Evolutionary conservation across 92 coral and sea anemone genomes (phyloP).

Genomic region (Plumapathes pennacea): DNA sequence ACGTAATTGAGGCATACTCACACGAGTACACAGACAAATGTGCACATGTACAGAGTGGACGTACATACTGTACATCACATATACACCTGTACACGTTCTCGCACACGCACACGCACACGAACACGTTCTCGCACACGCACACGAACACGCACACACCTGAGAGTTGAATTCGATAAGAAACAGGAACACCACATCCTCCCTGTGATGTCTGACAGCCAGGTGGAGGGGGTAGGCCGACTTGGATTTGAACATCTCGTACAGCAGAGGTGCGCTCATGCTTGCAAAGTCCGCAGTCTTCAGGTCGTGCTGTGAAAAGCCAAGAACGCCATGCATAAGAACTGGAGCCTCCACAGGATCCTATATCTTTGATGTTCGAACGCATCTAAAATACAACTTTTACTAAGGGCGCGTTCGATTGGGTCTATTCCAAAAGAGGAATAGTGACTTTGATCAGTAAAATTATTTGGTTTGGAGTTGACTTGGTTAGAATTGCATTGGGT

Average conservation of each 20-base stretch:
- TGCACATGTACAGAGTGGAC: background rate
- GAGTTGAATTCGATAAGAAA: slow-evolving; percentile 92
- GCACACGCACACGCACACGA: background rate
- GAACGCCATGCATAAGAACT: background rate
- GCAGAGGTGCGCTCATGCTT: slow-evolving; percentile 87
- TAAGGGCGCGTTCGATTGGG: too few species aligned
- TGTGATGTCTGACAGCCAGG: slow-evolving; percentile 91
- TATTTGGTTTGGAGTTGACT: too few species aligned
- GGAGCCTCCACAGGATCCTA: too few species aligned
- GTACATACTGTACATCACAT: background rate
- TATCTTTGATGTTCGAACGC: too few species aligned
- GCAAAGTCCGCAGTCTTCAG: slow-evolving; percentile 92
- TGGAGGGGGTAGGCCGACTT: slow-evolving; percentile 93
- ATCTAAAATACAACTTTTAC: too few species aligned
- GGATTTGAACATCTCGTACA: slow-evolving; percentile 95
- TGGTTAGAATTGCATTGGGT: too few species aligned
- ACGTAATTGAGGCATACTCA: too few species aligned
- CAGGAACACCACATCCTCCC: slow-evolving; percentile 93
- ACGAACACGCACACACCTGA: slow-evolving; percentile 50
- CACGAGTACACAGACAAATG: too few species aligned
- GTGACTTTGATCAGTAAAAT: too few species aligned
- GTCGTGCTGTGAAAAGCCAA: slow-evolving; percentile 69
- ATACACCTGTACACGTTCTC: background rate
- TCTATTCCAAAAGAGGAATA: too few species aligned
- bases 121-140: too few species aligned